These are phyloP conservation scores for Emydocephalus ijimae DNA, from an alignment of 2,113 vertebrate species.

Conservation along the genomic window DNA sequence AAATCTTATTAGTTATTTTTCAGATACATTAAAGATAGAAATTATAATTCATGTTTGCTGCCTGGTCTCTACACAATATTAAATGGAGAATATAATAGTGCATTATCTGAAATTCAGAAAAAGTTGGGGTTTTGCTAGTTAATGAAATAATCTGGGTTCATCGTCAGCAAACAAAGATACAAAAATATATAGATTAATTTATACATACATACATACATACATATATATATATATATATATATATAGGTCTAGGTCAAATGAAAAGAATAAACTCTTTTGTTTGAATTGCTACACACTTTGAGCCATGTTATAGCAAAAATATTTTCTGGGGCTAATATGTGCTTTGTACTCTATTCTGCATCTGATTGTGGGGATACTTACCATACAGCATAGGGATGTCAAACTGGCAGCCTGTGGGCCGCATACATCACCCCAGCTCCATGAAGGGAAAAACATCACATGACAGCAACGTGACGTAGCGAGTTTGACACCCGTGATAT, in stretches of 20 bases:
- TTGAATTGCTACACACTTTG: neutral
- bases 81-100: neutral
- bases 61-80: neutral
- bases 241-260: neutral
- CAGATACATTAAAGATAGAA: neutral
- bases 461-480: too few species aligned
- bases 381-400: neutral
- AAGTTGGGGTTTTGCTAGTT: neutral
- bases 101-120: neutral
- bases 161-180: neutral
- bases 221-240: neutral
- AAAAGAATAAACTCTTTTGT: neutral
- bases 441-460: too few species aligned
- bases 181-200: neutral
- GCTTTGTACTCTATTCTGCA: neutral
- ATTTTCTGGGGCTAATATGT: neutral
- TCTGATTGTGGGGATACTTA: neutral
- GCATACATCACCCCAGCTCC: too few species aligned
- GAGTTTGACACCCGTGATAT: too few species aligned
- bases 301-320: neutral
- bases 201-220: too few species aligned
- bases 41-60: neutral
- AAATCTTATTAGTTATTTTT: neutral
- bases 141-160: neutral
- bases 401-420: too few species aligned